These are phyloP conservation scores for Melanotaenia boesemani DNA, from an alignment of 2,797 vertebrate genomes.

Conservation along the genomic window DNA sequence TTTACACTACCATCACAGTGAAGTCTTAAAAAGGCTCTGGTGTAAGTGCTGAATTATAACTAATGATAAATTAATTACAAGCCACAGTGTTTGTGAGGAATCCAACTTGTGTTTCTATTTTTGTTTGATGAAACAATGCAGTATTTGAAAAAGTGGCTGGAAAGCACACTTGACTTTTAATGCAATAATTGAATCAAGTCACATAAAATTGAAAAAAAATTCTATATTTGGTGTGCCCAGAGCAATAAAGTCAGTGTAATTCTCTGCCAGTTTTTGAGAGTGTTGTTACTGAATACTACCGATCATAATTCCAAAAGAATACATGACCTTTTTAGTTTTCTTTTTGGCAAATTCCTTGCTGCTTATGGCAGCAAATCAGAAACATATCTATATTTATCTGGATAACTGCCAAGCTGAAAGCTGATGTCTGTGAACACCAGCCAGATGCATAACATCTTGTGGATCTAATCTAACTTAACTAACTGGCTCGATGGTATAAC, in stretches of 20 bases:
- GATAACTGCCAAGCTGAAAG: constrained; percentile 55
- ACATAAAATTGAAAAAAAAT: constrained; percentile 60
- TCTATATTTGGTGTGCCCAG: constrained; percentile 69
- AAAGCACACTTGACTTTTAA: constrained; percentile 59
- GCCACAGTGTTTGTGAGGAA: constrained; percentile 44
- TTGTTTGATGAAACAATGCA: constrained; percentile 48
- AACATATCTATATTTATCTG: constrained; percentile 75
- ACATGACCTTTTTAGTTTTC: constrained; percentile 44
- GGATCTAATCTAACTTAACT: constrained; percentile 40
- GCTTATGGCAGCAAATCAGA: constrained; percentile 67
- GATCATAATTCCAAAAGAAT: constrained; percentile 72
- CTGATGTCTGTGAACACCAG: constrained; percentile 54
- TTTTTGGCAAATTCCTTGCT: constrained; percentile 56
- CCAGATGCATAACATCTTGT: constrained; percentile 54
- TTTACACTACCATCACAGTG: constrained; percentile 35
- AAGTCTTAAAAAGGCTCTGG: constrained; percentile 35
- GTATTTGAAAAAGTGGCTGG: constrained; percentile 71
- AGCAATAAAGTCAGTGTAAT: constrained; percentile 66
- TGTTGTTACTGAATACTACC: constrained; percentile 62
- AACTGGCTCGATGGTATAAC: constrained; percentile 27
- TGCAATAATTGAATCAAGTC: constrained; percentile 65
- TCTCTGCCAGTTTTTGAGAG: constrained; percentile 68
- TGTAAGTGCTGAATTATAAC: constrained; percentile 20
- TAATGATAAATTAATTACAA: constrained; percentile 55
- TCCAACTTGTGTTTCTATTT: constrained; percentile 42